Conservation (phyloP, 2,797 vertebrate species). For the Paratrypauchen microcephalus region DNA sequence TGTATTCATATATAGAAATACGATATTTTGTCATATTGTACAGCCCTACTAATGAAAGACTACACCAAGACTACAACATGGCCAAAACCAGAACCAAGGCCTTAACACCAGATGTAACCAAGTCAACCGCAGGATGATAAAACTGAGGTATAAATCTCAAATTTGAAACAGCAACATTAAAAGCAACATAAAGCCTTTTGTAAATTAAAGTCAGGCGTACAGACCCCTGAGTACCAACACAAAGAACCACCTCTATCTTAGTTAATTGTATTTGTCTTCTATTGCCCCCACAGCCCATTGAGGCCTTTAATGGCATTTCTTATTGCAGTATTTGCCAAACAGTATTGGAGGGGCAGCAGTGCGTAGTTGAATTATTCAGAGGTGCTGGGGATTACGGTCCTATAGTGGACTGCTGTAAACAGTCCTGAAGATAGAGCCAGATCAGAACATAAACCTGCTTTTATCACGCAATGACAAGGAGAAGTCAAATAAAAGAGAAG, state of each 20-base stretch:
- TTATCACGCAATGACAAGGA: slow-evolving; percentile 69
- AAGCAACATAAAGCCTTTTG: not conserved
- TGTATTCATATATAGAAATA: no score
- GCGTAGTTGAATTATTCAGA: slow-evolving; percentile 93
- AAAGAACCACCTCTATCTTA: slow-evolving; percentile 14
- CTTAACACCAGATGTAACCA: not conserved
- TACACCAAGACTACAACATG: not conserved
- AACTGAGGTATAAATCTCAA: not conserved
- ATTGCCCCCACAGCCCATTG: slow-evolving; percentile 52
- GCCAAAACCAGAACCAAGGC: not conserved
- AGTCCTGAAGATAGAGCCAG: slow-evolving; percentile 81
- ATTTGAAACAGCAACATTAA: not conserved
- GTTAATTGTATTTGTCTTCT: slow-evolving; percentile 35
- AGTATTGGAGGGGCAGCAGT: slow-evolving; percentile 83
- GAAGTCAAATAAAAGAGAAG: slow-evolving; percentile 68
- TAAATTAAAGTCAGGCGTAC: not conserved
- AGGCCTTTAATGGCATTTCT: slow-evolving; percentile 88
- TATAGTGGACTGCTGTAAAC: slow-evolving; percentile 84
- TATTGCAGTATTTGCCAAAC: slow-evolving; percentile 90
- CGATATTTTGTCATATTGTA: no score
- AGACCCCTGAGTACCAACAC: not conserved
- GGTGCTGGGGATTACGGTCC: slow-evolving; percentile 78
- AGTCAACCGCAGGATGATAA: not conserved
- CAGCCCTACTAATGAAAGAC: no score
- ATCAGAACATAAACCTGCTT: slow-evolving; percentile 87